A percentile compares a stretch with the other conserved stretches of the same genome.
Conservation (phyloP, 2,888 invertebrate genomes). For the Drosophila recens region DNA sequence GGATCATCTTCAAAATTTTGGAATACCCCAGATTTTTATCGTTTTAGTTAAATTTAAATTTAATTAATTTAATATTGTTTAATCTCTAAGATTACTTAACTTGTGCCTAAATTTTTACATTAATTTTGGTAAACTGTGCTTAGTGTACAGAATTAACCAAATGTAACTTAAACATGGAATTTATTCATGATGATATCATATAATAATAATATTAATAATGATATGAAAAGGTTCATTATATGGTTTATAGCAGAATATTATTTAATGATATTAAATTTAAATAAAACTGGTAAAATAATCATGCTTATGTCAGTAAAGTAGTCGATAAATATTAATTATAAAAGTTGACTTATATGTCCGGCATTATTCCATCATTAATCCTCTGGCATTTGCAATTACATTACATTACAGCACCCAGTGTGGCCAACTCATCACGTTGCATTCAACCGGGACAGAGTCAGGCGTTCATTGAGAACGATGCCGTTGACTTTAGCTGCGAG, state of each 20-base stretch:
- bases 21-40: too few relatives aligned
- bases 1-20: too few relatives aligned
- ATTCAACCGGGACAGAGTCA: constrained; percentile 83
- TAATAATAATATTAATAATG: neutral
- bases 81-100: too few relatives aligned
- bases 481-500: constrained; percentile 82
- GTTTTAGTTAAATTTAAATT: too few relatives aligned
- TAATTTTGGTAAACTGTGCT: too few relatives aligned
- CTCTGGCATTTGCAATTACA: neutral
- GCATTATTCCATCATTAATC: constrained; percentile 24
- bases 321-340: constrained; percentile 27
- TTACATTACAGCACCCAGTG: constrained; percentile 46
- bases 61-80: too few relatives aligned
- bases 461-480: constrained; percentile 83
- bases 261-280: too few relatives aligned
- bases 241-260: too few relatives aligned
- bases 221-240: too few relatives aligned
- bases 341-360: constrained; percentile 8
- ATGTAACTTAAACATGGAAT: neutral
- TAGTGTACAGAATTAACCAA: too few relatives aligned
- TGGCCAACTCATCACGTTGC: constrained; percentile 79
- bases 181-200: too few relatives aligned
- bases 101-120: too few relatives aligned
- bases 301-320: neutral
- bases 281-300: neutral